phyloP scores from a whole-genome alignment of 2,113 vertebrate species.

The Pygoscelis adeliae region DNA sequence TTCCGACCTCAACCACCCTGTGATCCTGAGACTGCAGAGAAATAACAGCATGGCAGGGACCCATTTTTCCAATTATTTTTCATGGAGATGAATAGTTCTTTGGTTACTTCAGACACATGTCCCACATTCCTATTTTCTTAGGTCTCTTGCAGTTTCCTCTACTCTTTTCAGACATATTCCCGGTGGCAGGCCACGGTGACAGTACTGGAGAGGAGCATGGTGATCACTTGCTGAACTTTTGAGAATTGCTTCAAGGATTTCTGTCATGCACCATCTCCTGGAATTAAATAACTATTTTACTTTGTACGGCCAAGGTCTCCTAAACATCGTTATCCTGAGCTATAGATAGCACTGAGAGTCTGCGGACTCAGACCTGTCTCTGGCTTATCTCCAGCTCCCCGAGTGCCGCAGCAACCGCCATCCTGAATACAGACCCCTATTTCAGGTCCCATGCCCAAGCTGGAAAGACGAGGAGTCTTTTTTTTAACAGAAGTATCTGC shows the following conservation, averaged over 20 bases:
- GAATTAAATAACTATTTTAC: not conserved
- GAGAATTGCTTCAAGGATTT: not conserved
- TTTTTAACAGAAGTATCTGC: not conserved
- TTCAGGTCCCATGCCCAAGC: not conserved
- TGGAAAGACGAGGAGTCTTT: rapidly evolving
- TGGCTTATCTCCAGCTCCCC: not conserved
- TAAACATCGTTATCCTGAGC: not conserved
- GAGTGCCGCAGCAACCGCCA: not conserved
- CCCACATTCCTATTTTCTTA: not conserved
- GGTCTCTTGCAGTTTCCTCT: not conserved
- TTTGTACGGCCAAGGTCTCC: not conserved
- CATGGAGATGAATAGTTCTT: not conserved
- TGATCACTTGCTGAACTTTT: not conserved
- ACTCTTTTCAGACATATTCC: rapidly evolving
- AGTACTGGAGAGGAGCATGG: rapidly evolving
- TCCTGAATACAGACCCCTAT: not conserved
- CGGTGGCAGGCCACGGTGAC: not conserved
- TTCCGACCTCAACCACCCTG: not conserved
- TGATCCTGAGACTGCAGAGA: not conserved
- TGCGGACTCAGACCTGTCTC: not conserved
- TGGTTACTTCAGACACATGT: not conserved
- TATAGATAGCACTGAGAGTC: not conserved
- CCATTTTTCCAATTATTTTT: not conserved
- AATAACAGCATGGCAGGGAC: not conserved
- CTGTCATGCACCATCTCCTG: not conserved